A percentile compares a stretch with the other conserved stretches of the same genome.
These are phyloP conservation scores for Actinia tenebrosa DNA, from an alignment of 64 coral and sea anemone species.

Conservation along the genomic window DNA sequence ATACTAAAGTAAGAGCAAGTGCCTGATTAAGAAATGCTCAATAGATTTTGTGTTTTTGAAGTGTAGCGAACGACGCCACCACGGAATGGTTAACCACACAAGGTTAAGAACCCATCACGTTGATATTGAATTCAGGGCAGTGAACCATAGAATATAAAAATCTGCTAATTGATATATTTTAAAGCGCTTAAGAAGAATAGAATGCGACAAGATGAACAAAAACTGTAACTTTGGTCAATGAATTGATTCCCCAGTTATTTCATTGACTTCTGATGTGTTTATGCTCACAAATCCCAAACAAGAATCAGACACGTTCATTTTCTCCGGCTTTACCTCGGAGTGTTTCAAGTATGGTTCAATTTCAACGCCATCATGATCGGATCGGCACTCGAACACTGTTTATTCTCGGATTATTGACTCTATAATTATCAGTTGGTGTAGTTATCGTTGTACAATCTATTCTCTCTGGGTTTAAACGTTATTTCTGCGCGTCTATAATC, in stretches of 20 bases:
- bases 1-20: neutral
- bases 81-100: constrained; percentile 1
- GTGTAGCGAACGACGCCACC: neutral
- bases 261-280: neutral
- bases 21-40: neutral
- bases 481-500: too few species aligned
- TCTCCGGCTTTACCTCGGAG: neutral
- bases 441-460: neutral
- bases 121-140: neutral
- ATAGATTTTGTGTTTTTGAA: neutral
- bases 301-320: too few species aligned
- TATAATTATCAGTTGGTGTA: neutral
- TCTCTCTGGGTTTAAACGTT: neutral
- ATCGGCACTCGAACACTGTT: neutral
- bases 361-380: neutral
- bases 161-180: constrained; percentile 3
- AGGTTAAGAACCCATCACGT: constrained; percentile 25
- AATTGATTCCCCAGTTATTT: neutral
- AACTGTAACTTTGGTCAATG: neutral
- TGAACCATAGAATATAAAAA: constrained; percentile 1
- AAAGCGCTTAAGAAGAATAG: neutral
- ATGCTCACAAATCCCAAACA: neutral
- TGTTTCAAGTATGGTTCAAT: neutral
- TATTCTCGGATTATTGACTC: neutral
- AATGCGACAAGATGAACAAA: neutral